A percentile compares a stretch with the other conserved stretches of the same genome.
Evolutionary conservation across 2,888 invertebrate genomes (phyloP).

Genomic region (Drosophila conformis): DNA sequence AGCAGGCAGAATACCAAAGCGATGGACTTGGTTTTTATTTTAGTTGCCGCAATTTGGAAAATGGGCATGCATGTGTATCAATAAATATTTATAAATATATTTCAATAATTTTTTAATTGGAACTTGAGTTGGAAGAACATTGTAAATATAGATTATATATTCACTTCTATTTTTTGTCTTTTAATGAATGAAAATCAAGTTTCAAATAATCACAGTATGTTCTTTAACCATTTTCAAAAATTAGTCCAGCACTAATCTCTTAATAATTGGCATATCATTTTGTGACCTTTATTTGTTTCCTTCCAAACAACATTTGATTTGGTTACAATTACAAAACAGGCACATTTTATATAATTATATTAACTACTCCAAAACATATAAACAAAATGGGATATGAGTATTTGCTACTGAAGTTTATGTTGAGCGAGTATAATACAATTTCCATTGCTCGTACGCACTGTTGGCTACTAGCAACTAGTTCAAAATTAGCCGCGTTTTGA

Average conservation of each 20-base stretch:
- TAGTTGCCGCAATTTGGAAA: not conserved
- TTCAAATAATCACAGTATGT: not conserved
- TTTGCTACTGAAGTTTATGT: not conserved
- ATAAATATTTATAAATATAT: not conserved
- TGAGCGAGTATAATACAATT: not conserved
- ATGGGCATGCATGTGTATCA: not conserved
- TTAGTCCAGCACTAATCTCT: not conserved
- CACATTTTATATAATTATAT: not conserved
- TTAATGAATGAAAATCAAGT: not conserved
- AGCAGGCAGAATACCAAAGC: not conserved
- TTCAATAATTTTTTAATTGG: rapidly evolving
- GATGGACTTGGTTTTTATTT: not conserved
- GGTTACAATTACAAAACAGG: no score
- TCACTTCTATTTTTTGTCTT: not conserved
- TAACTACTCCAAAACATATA: not conserved
- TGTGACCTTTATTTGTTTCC: not conserved
- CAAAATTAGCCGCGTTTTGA: conserved; percentile 50
- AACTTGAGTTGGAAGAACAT: not conserved
- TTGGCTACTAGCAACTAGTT: conserved; percentile 52
- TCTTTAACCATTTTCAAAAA: not conserved
- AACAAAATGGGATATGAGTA: conserved; percentile 1
- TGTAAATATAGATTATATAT: not conserved
- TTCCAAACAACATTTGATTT: not conserved
- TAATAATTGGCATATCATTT: not conserved
- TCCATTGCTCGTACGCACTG: conserved; percentile 52